A percentile compares a stretch with the other conserved stretches of the same genome.
Conservation (phyloP, 2,113 vertebrate genomes). For the Psilopogon haemacephalus region DNA sequence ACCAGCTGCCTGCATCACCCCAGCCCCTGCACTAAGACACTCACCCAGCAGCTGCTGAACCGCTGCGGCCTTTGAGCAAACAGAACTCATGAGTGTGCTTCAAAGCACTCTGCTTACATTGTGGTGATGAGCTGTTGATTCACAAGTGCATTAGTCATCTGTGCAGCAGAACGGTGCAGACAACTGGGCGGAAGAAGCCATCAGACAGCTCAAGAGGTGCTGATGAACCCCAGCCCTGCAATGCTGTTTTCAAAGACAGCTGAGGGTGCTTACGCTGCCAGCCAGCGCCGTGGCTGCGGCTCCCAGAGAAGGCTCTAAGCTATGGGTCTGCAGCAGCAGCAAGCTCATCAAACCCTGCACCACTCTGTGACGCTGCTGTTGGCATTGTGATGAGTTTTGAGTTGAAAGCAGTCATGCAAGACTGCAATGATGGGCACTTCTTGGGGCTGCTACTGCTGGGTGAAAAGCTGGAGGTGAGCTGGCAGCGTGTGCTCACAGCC, state of each 20-base stretch:
- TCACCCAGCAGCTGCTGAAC: not conserved
- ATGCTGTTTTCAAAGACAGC: not conserved
- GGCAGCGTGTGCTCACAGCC: not conserved
- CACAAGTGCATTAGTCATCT: slow-evolving; percentile 10
- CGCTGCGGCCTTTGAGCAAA: not conserved
- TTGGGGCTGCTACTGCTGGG: not conserved
- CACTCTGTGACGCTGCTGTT: not conserved
- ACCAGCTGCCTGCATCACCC: not conserved
- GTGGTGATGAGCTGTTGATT: not conserved
- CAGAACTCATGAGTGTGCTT: not conserved
- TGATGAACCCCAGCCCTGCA: not conserved
- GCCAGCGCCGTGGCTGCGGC: not conserved
- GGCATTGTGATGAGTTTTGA: not conserved
- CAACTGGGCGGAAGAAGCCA: not conserved
- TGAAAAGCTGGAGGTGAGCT: not conserved
- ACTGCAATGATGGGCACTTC: not conserved
- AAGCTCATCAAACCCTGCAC: not conserved
- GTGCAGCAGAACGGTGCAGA: not conserved
- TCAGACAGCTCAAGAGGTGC: not conserved
- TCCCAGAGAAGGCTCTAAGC: not conserved
- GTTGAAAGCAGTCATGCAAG: not conserved
- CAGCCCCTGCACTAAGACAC: not conserved
- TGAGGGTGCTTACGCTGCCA: not conserved
- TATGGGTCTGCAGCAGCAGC: not conserved
- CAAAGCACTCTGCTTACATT: not conserved